Evolutionary conservation across 2,888 invertebrate species (phyloP), one percentile per base, ranked within the genome.

Genomic region (Drosophila mettleri): DNA sequence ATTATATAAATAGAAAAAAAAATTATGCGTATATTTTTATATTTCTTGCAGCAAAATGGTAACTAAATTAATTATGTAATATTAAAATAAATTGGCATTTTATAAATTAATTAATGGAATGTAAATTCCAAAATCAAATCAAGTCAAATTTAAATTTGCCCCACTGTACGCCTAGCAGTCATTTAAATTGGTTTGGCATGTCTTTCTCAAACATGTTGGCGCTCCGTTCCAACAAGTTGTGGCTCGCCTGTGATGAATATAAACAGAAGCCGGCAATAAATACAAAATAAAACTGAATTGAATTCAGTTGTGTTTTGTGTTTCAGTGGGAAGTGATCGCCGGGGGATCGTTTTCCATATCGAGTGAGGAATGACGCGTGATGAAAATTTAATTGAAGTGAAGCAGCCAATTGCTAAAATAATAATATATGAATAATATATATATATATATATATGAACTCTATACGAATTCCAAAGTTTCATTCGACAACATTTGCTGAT

Each of bases 121-220:
- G 9, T 16, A 36, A 10, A 27, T 31, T n/a, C n/a, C n/a, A n/a
- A n/a, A n/a, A 7, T 34, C n/a, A 34, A 34, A n/a, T n/a, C 34
- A 34, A 33, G 14, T 33, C 14, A 31, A 6, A 14, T 33, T 24
- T 7, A 24, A 33, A 36, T 52, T 27, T 38, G 51, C 27, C 3
- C 36, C 51, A 36, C 36, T 38, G 27, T 27, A 24, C n/a, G 22
- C 1, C 8, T 31, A 39, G 18, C 16, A n/a, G n/a, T n/a, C n/a
- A n/a, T n/a, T n/a, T n/a, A n/a, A n/a, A n/a, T n/a, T n/a, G n/a
- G n/a, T n/a, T n/a, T n/a, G n/a, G n/a, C n/a, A n/a, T n/a, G n/a
- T n/a, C n/a, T n/a, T n/a, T n/a, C 53, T 73, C 80, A 46, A 74
- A 80, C 81, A 51, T 84, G 87, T 84, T n/a, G n/a, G n/a, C n/a